phyloP scores from a whole-genome alignment of 2,888 invertebrate species.

The Cheilosia urbana region DNA sequence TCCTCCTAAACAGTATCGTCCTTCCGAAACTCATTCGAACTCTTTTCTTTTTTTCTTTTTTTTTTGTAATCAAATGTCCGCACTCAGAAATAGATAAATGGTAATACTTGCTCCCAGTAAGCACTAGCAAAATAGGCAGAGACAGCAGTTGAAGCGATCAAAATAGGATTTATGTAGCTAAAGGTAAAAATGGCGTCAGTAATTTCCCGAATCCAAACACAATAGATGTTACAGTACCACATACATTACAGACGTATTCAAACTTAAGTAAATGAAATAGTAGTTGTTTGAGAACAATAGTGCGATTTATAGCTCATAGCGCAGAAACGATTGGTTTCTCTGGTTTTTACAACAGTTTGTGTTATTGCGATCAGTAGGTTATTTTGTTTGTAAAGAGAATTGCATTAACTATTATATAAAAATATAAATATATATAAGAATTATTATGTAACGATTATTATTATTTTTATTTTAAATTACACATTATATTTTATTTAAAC shows the following conservation, averaged over 20 bases:
- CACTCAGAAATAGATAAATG: constrained; percentile 58
- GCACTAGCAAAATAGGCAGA: constrained; percentile 14
- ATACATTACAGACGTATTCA: constrained; percentile 25
- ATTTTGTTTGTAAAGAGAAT: constrained; percentile 65
- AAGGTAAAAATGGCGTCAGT: neutral
- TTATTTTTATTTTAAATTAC: constrained; percentile 61
- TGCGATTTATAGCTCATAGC: constrained; percentile 59
- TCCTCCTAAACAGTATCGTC: constrained; percentile 59
- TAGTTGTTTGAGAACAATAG: constrained; percentile 53
- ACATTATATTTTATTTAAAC: constrained; percentile 70
- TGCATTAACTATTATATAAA: constrained; percentile 53
- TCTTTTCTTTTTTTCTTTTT: no score
- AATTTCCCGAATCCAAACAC: neutral
- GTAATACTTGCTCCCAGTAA: constrained; percentile 9
- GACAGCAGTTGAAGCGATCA: constrained; percentile 31
- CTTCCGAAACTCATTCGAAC: constrained; percentile 50
- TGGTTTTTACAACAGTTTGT: constrained; percentile 40
- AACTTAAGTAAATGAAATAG: constrained; percentile 33
- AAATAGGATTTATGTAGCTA: constrained; percentile 7
- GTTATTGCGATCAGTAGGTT: constrained; percentile 49
- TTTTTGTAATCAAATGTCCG: constrained; percentile 25
- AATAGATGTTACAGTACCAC: constrained; percentile 7
- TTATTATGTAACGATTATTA: constrained; percentile 59
- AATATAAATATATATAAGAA: constrained; percentile 48
- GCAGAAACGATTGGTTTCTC: constrained; percentile 38